A percentile compares a stretch with the other conserved stretches of the same genome.
phyloP scores from a whole-genome alignment of 30 jellyfish, hydroid and myxozoan species.

The Aurelia coerulea region DNA sequence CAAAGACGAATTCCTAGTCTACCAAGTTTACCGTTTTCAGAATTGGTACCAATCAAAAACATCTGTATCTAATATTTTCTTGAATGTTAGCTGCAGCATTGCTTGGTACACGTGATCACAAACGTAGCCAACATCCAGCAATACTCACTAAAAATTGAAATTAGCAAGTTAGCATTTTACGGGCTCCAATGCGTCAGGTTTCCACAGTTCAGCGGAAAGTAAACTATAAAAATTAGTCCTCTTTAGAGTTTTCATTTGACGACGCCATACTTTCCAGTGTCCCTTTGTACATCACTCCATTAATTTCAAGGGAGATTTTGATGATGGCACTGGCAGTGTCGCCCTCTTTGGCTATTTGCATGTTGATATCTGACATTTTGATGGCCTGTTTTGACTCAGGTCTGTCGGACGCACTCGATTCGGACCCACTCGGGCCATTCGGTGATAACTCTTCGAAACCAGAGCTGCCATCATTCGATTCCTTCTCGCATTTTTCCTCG shows the following conservation, averaged over 20 bases:
- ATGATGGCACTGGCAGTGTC: conserved; percentile 22
- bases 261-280: conserved; percentile 32
- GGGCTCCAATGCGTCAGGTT: no score
- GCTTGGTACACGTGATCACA: no score
- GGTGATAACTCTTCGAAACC: conserved; percentile 75
- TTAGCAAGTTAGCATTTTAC: no score
- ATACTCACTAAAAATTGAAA: no score
- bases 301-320: conserved; percentile 80
- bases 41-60: no score
- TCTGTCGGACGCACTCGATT: conserved; percentile 20
- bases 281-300: conserved; percentile 85
- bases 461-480: conserved; percentile 64
- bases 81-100: no score
- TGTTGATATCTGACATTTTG: conserved; percentile 54
- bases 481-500: conserved; percentile 69
- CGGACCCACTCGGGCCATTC: conserved; percentile 56
- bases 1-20: no score
- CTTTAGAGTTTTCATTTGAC: conserved; percentile 11
- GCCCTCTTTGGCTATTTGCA: conserved; percentile 45
- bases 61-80: no score
- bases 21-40: no score
- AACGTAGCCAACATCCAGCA: no score
- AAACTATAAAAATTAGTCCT: no score
- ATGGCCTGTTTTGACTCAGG: conserved; percentile 59
- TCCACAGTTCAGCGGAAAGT: no score